These are phyloP conservation scores for Drosophila tanythrix DNA, from an alignment of 2,888 invertebrate genomes.

Conservation along the genomic window DNA sequence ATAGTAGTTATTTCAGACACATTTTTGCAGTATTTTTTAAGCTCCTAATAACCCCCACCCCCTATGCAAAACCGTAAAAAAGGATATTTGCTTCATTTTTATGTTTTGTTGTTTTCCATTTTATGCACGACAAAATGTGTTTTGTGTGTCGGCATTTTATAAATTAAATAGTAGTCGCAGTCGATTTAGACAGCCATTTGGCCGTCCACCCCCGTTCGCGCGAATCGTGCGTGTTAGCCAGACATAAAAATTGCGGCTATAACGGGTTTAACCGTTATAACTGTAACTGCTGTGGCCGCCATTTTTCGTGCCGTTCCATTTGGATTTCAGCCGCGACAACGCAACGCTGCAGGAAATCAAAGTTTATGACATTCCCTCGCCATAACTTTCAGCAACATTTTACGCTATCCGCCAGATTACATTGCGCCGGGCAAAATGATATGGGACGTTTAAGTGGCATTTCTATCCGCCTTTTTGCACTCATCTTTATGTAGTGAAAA, in stretches of 20 bases:
- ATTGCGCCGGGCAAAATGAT: slow-evolving; percentile 3
- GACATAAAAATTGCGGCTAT: slow-evolving; percentile 69
- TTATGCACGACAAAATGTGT: slow-evolving; percentile 29
- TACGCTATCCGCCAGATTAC: slow-evolving; percentile 26
- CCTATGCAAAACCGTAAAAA: slow-evolving; percentile 32
- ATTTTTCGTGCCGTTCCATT: slow-evolving; percentile 57
- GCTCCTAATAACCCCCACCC: slow-evolving; percentile 39
- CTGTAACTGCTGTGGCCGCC: slow-evolving; percentile 52
- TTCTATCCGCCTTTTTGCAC: neutral
- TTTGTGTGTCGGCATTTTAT: slow-evolving; percentile 60
- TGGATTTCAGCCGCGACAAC: slow-evolving; percentile 6
- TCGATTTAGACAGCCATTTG: slow-evolving; percentile 61
- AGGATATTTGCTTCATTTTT: slow-evolving; percentile 36
- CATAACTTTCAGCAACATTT: slow-evolving; percentile 57
- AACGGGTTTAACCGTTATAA: slow-evolving; percentile 53
- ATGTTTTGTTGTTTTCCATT: slow-evolving; percentile 11
- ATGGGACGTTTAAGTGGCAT: slow-evolving; percentile 8
- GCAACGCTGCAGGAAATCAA: slow-evolving; percentile 66
- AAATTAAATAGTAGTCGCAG: slow-evolving; percentile 75
- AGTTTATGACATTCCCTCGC: slow-evolving; percentile 73
- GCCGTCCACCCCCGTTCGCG: neutral
- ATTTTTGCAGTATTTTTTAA: slow-evolving; percentile 57
- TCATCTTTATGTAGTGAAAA: neutral
- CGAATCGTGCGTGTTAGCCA: slow-evolving; percentile 66
- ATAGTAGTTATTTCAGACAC: slow-evolving; percentile 11